Evolutionary conservation across 2,113 vertebrate genomes (phyloP), one percentile per base, ranked within the genome.

Genomic region (Pterocles burchelli): DNA sequence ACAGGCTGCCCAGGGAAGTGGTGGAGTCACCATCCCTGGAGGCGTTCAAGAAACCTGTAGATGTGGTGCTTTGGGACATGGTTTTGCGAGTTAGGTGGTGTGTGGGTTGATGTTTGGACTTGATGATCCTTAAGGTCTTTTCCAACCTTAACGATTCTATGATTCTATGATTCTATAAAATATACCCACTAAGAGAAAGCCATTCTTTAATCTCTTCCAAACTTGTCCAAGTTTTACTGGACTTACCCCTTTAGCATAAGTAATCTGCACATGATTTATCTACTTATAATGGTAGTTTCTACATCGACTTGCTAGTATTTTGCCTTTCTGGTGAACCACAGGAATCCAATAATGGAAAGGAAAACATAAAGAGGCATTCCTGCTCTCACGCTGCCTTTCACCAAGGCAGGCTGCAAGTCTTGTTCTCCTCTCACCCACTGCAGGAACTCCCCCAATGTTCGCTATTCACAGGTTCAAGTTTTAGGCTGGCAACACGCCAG

Each of bases 401-500:
- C 18, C 9, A 33, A 58, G 31, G 48, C 11, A 45, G 36, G n/a
- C 61, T 78, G 43, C 43, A 65, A 71, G 41, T 18, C 41, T 55
- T 61, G 36, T 11, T 78, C 70, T 91, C 21, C 52, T 78, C 66
- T 78, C 58, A 36, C 7, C 34, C 38, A 38, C 19, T 0, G 1
- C 54, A 71, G 41, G 43, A 95, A 55, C 68, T 78, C 70, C 71
- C 61, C 58, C 7, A 2, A 6, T 2, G 3, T 61, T 65, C 7
- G 2, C 86, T 78, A 3, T 75, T 74, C 46, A 28, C 0, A 1
- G 55, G 49, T 72, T 88, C 73, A 48, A 78, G 73, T 61, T 91
- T 48, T 73, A 28, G 49, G n/a, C 71, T 97, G 96, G 93, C 88
- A 29, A 21, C 18, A 11, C 6, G 88, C 93, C 95, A 89, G 29